Conservation (phyloP, 2,888 invertebrate species). For the Epistrophella euchroma region DNA sequence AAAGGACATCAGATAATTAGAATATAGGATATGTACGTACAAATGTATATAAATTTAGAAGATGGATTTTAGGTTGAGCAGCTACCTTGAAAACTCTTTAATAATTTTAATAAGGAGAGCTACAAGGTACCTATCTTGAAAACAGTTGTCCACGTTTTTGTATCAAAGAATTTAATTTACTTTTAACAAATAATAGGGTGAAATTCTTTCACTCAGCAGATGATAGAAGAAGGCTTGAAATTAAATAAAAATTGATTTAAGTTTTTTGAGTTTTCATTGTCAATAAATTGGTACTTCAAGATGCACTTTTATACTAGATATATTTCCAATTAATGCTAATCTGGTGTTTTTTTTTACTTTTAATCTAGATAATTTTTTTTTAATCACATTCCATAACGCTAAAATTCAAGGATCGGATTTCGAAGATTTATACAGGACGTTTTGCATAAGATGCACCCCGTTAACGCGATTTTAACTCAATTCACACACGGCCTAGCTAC, state of each 20-base stretch:
- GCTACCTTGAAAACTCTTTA: constrained; percentile 45
- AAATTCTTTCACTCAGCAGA: not conserved
- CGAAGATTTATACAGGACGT: no score
- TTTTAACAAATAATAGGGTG: not conserved
- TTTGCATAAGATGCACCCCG: no score
- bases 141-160: not conserved
- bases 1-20: constrained; percentile 7
- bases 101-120: constrained; percentile 55
- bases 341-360: not conserved
- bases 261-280: not conserved
- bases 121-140: not conserved
- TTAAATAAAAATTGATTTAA: not conserved
- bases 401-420: no score
- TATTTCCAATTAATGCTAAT: not conserved
- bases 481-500: no score
- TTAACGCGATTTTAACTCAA: no score
- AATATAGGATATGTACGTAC: no score
- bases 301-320: not conserved
- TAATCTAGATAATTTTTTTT: not conserved
- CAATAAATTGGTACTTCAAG: not conserved
- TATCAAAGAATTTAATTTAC: not conserved
- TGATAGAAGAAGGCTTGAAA: not conserved
- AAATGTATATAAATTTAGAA: constrained; percentile 19
- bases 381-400: no score
- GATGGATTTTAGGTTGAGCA: constrained; percentile 6